Conservation (phyloP, 2,797 vertebrate species). For the Aplochiton taeniatus region DNA sequence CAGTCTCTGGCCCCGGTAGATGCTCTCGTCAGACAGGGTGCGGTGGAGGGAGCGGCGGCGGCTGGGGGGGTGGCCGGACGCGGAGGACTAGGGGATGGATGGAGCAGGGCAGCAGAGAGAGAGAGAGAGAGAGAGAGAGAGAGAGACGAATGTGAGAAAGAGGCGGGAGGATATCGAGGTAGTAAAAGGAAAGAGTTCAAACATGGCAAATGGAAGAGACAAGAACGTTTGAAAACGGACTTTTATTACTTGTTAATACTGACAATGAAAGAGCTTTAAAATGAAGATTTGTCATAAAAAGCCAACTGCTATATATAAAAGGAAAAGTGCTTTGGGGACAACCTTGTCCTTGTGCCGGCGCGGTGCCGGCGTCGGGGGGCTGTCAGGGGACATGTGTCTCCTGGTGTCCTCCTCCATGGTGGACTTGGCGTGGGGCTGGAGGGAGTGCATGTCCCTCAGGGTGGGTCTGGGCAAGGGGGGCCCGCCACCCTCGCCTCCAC, state of each 20-base stretch:
- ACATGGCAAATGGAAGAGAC: no score
- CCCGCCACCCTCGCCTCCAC: constrained; percentile 74
- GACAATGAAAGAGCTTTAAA: not conserved
- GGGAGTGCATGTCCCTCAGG: constrained; percentile 90
- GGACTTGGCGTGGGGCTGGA: constrained; percentile 86
- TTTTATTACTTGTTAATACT: not conserved
- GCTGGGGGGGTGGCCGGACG: constrained; percentile 78
- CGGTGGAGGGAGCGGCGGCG: constrained; percentile 90
- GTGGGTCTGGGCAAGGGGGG: constrained; percentile 86
- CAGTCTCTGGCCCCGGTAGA: constrained; percentile 92
- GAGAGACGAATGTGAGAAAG: not conserved
- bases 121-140: not conserved
- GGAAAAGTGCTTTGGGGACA: no score
- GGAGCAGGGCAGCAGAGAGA: not conserved
- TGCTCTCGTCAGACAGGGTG: constrained; percentile 97
- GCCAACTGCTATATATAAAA: no score
- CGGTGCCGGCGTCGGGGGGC: constrained; percentile 41
- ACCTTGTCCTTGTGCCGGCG: constrained; percentile 73
- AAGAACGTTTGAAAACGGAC: no score
- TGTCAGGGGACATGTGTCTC: constrained; percentile 75
- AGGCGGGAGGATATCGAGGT: no score
- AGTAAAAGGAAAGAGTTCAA: no score
- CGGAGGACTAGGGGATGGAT: constrained; percentile 66
- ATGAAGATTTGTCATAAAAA: no score
- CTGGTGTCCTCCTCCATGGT: constrained; percentile 92